phyloP scores from a whole-genome alignment of 2,797 vertebrate genomes.

The Liasis olivaceus region DNA sequence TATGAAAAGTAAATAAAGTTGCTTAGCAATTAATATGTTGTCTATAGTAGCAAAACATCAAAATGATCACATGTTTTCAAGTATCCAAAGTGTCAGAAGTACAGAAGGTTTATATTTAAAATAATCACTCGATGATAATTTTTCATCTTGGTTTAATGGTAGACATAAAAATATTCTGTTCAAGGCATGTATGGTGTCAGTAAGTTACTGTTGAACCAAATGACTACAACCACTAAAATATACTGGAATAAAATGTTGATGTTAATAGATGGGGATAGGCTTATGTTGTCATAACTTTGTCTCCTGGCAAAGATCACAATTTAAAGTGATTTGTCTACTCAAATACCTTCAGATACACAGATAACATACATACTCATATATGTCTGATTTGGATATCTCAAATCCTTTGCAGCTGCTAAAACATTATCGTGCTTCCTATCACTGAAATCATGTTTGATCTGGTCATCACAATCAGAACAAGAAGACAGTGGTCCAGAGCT shows the following conservation, averaged over 20 bases:
- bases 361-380: constrained; percentile 52
- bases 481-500: constrained; percentile 20
- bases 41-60: constrained; percentile 32
- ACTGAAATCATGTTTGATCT: constrained; percentile 42
- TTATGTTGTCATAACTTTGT: constrained; percentile 47
- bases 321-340: constrained; percentile 44
- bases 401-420: constrained; percentile 48
- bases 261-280: constrained; percentile 47
- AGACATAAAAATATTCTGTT: constrained; percentile 54
- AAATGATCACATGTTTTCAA: background rate
- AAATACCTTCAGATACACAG: constrained; percentile 46
- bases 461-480: constrained; percentile 25
- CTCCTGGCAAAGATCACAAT: constrained; percentile 50
- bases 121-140: constrained; percentile 34
- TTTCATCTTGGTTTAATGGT: constrained; percentile 52
- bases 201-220: constrained; percentile 60
- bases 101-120: constrained; percentile 26
- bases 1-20: constrained; percentile 48
- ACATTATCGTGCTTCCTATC: constrained; percentile 53
- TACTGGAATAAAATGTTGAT: constrained; percentile 45
- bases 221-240: constrained; percentile 49
- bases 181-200: constrained; percentile 38
- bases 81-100: constrained; percentile 15
- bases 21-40: constrained; percentile 41
- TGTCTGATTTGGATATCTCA: constrained; percentile 45